phyloP scores from a whole-genome alignment of 2,888 invertebrate genomes.

The Colostygia pectinataria region DNA sequence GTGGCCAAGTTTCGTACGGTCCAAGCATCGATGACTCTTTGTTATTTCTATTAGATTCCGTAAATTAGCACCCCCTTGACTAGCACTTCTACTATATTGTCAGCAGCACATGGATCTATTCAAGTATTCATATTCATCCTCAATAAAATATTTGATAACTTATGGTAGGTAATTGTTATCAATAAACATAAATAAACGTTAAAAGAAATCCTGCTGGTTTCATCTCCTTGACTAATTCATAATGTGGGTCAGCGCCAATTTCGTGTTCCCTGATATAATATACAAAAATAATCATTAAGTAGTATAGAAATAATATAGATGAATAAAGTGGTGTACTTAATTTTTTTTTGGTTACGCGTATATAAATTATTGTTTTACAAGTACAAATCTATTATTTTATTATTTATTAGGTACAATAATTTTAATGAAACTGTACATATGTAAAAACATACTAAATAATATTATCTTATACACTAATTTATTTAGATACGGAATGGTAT shows the following conservation, averaged over 20 bases:
- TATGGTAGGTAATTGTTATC: neutral
- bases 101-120: slow-evolving; percentile 5
- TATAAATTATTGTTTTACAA: slow-evolving; percentile 65
- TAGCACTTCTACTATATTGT: slow-evolving; percentile 1
- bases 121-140: neutral
- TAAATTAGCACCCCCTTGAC: slow-evolving; percentile 15
- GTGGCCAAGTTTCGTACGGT: slow-evolving; percentile 12
- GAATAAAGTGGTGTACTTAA: slow-evolving; percentile 59
- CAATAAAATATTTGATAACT: neutral
- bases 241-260: slow-evolving; percentile 42
- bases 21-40: slow-evolving; percentile 9
- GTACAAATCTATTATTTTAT: slow-evolving; percentile 76
- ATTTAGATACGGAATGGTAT: slow-evolving; percentile 72
- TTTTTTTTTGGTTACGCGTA: slow-evolving; percentile 63
- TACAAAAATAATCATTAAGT: slow-evolving; percentile 78
- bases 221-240: neutral
- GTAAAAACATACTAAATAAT: slow-evolving; percentile 79
- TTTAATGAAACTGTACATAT: slow-evolving; percentile 77
- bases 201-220: neutral
- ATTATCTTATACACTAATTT: slow-evolving; percentile 78
- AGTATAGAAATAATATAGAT: slow-evolving; percentile 71
- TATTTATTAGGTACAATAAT: slow-evolving; percentile 70
- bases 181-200: neutral
- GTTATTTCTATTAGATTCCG: slow-evolving; percentile 11
- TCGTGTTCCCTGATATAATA: slow-evolving; percentile 56